phyloP scores from a whole-genome alignment of 2,888 invertebrate species.

The Hirtodrosophila histrioides region DNA sequence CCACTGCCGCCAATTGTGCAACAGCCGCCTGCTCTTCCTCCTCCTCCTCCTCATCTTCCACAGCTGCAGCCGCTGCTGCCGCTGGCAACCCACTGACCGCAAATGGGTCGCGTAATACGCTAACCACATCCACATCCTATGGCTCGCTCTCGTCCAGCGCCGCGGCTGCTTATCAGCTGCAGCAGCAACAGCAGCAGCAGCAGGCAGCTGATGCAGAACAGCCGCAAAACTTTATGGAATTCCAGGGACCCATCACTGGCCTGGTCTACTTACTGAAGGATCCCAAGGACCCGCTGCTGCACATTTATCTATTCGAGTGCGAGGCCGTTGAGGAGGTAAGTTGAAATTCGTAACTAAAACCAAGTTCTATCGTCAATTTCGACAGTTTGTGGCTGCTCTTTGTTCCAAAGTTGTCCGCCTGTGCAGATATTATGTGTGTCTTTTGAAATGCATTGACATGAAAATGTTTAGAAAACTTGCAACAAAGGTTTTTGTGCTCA shows the following conservation, averaged over 20 bases:
- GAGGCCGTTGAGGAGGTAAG: constrained; percentile 89
- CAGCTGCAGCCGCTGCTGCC: constrained; percentile 4
- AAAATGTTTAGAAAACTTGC: constrained; percentile 55
- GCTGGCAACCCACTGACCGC: constrained; percentile 46
- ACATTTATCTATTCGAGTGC: constrained; percentile 90
- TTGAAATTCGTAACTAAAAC: constrained; percentile 50
- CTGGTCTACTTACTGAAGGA: constrained; percentile 91
- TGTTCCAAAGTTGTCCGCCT: constrained; percentile 2
- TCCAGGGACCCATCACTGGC: constrained; percentile 86
- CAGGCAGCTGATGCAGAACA: constrained; percentile 56
- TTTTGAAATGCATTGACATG: constrained; percentile 56
- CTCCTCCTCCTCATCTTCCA: constrained; percentile 20
- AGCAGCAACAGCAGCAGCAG: constrained; percentile 42
- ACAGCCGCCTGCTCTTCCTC: constrained; percentile 14
- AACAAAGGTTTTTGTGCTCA: constrained; percentile 43
- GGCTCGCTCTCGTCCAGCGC: constrained; percentile 81
- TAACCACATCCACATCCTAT: constrained; percentile 82
- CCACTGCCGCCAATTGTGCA: constrained; percentile 16
- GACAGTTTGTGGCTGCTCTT: constrained; percentile 37
- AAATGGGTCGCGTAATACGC: constrained; percentile 66
- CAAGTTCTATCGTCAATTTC: constrained; percentile 4
- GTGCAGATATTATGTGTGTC: constrained; percentile 7
- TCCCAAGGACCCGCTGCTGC: constrained; percentile 89
- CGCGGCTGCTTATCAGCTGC: constrained; percentile 74
- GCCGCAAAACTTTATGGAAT: constrained; percentile 83